Evolutionary conservation across 2,797 vertebrate species (phyloP).

Genomic region (Chromobotia macracanthus): DNA sequence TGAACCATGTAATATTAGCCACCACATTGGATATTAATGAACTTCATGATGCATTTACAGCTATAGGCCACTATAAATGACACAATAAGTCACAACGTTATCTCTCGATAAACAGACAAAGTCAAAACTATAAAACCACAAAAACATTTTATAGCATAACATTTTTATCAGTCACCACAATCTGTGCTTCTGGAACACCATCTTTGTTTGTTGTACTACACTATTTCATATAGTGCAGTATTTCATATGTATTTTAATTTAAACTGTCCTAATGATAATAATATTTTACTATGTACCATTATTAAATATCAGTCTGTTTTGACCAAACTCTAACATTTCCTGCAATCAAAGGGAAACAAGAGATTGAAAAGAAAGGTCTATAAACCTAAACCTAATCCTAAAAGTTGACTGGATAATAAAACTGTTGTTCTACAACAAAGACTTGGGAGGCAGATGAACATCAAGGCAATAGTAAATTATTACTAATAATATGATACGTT

Average conservation of each 20-base stretch:
- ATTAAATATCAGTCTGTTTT: background rate
- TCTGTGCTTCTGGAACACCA: background rate
- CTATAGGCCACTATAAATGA: background rate
- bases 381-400: background rate
- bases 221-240: background rate
- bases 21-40: background rate
- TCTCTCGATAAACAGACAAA: background rate
- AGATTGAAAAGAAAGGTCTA: background rate
- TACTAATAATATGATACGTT: too few relatives aligned
- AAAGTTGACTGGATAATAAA: background rate
- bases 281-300: too few relatives aligned
- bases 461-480: too few relatives aligned
- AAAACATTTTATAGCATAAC: background rate
- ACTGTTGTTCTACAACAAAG: background rate
- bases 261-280: background rate
- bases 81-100: background rate
- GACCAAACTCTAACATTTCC: too few relatives aligned
- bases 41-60: background rate
- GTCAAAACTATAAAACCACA: background rate
- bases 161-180: background rate
- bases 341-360: background rate
- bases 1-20: background rate
- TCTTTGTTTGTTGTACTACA: background rate
- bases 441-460: too few relatives aligned
- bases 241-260: background rate